Evolutionary conservation across 2,797 vertebrate species (phyloP).

Genomic region (Alosa sapidissima): DNA sequence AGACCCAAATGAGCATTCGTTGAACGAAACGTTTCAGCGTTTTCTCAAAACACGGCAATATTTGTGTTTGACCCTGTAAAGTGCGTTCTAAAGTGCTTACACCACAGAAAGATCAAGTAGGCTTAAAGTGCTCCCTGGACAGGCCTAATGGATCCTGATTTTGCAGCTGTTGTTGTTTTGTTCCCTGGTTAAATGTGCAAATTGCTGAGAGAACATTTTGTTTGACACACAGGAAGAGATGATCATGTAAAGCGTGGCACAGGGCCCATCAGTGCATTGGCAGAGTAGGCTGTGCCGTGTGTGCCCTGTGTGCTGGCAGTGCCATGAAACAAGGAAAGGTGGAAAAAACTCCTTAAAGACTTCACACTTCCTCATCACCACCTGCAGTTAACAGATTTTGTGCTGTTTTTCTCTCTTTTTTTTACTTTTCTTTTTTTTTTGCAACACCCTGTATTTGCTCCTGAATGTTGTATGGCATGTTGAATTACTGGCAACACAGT

Average conservation of each 20-base stretch:
- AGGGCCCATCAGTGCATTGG: neutral
- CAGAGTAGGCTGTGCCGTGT: neutral
- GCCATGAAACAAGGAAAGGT: neutral
- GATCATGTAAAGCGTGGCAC: neutral
- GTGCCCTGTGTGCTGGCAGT: neutral
- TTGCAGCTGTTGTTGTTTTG: constrained; percentile 22
- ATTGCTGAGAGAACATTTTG: constrained; percentile 19
- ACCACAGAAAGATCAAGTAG: constrained; percentile 46
- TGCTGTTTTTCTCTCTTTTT: neutral
- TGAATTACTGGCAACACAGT: neutral
- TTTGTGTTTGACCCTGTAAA: constrained; percentile 40
- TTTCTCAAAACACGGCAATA: constrained; percentile 40
- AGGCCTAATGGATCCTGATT: constrained; percentile 49
- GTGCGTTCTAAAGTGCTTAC: constrained; percentile 49
- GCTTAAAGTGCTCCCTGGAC: constrained; percentile 51
- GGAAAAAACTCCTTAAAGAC: neutral
- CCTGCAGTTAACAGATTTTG: neutral
- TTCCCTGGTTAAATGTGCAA: constrained; percentile 24
- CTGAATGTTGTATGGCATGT: neutral
- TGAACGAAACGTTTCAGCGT: constrained; percentile 41
- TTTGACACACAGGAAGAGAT: constrained; percentile 19
- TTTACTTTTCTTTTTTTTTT: neutral
- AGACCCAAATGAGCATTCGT: constrained; percentile 41
- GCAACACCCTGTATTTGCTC: neutral
- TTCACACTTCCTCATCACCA: neutral